A percentile compares a stretch with the other conserved stretches of the same genome.
phyloP scores from a whole-genome alignment of 2,888 invertebrate genomes.

The Pherbina coryleti region DNA sequence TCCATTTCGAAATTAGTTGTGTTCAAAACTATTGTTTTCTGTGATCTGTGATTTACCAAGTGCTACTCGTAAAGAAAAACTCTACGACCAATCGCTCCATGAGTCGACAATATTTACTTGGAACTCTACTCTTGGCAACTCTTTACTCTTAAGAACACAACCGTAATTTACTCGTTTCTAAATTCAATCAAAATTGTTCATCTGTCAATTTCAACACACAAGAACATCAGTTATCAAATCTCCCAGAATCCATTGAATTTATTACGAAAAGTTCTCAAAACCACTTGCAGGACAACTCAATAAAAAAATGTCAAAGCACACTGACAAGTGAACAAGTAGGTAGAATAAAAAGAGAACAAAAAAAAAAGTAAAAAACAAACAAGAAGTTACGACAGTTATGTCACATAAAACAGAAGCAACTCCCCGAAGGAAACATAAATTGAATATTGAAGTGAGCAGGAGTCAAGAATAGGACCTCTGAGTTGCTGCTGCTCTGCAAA shows the following conservation, averaged over 20 bases:
- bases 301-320: background rate
- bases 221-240: background rate
- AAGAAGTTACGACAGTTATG: slow-evolving; percentile 12
- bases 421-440: background rate
- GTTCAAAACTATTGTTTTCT: no score
- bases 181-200: background rate
- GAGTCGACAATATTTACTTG: no score
- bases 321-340: background rate
- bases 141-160: no score
- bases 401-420: background rate
- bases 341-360: background rate
- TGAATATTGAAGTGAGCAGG: background rate
- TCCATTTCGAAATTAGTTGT: no score
- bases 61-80: no score
- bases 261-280: background rate
- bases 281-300: background rate
- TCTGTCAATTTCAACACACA: background rate
- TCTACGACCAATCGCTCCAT: no score
- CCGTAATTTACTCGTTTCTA: background rate
- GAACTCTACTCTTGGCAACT: no score
- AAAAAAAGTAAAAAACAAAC: background rate
- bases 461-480: background rate
- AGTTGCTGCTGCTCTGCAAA: background rate
- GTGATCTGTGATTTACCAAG: no score
- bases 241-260: background rate